Evolutionary conservation across 2,888 invertebrate genomes (phyloP).

Genomic region (Dynastes tityus): DNA sequence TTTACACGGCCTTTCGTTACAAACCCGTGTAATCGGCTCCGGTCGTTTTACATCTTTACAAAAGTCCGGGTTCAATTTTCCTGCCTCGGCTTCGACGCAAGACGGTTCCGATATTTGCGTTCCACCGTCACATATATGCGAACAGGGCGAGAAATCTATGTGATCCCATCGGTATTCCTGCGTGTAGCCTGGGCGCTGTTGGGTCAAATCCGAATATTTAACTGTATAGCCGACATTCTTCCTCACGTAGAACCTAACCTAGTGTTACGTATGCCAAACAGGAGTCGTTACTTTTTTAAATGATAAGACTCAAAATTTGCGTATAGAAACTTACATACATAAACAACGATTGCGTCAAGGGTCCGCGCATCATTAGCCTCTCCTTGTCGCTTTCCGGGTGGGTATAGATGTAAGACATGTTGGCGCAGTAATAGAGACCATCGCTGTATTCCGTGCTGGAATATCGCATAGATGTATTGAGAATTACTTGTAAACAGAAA

Average conservation of each 20-base stretch:
- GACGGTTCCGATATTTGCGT: slow-evolving; percentile 71
- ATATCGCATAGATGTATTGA: slow-evolving; percentile 36
- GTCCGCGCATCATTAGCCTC: slow-evolving; percentile 76
- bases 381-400: slow-evolving; percentile 73
- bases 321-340: slow-evolving; percentile 73
- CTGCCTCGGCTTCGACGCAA: slow-evolving; percentile 77
- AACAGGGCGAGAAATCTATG: slow-evolving; percentile 77
- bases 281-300: background rate
- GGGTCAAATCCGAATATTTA: slow-evolving; percentile 75
- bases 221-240: slow-evolving; percentile 76
- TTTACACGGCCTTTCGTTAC: slow-evolving; percentile 71
- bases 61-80: slow-evolving; percentile 74
- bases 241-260: slow-evolving; percentile 66
- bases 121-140: slow-evolving; percentile 78
- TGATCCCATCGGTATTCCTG: slow-evolving; percentile 78
- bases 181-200: slow-evolving; percentile 72
- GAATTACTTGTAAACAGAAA: too few relatives aligned
- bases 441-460: slow-evolving; percentile 65
- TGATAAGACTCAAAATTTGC: background rate
- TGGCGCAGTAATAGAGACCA: slow-evolving; percentile 71
- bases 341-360: slow-evolving; percentile 75
- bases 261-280: background rate
- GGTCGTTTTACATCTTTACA: slow-evolving; percentile 70
- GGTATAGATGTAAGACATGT: slow-evolving; percentile 71
- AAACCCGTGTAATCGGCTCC: slow-evolving; percentile 67